Evolutionary conservation across 2,888 invertebrate species (phyloP).

Genomic region (Lottia scabra): DNA sequence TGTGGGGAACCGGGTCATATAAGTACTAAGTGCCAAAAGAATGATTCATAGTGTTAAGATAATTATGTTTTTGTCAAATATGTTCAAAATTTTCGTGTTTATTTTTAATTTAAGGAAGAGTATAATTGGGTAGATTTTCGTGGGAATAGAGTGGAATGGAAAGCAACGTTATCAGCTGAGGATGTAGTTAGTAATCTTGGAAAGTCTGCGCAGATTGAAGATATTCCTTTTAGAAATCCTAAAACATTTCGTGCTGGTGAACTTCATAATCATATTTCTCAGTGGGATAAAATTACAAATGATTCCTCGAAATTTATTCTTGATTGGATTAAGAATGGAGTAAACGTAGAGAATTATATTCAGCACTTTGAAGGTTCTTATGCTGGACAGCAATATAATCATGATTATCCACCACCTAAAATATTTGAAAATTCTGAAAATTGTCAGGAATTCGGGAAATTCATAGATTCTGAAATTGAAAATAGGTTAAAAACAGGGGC

Average conservation of each 20-base stretch:
- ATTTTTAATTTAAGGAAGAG: too few species aligned
- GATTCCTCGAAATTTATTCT: neutral
- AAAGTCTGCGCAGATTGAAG: too few species aligned
- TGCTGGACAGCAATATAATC: neutral
- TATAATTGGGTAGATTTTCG: too few species aligned
- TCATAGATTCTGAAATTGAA: neutral
- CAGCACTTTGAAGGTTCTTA: neutral
- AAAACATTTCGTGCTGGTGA: neutral
- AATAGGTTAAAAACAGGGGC: neutral
- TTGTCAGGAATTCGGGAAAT: neutral
- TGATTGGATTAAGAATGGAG: neutral
- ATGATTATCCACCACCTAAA: neutral
- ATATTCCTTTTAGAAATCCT: neutral
- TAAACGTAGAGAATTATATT: neutral
- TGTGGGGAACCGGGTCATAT: neutral
- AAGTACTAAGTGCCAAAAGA: neutral
- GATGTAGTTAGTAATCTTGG: too few species aligned
- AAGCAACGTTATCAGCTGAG: neutral
- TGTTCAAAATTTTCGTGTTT: too few species aligned
- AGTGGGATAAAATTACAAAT: neutral
- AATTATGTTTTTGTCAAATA: too few species aligned
- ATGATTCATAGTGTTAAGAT: too few species aligned
- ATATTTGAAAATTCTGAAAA: neutral
- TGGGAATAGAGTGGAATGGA: neutral
- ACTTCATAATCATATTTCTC: neutral